phyloP scores from a whole-genome alignment of 2,113 vertebrate species.

The Ancistrus triradiatus region DNA sequence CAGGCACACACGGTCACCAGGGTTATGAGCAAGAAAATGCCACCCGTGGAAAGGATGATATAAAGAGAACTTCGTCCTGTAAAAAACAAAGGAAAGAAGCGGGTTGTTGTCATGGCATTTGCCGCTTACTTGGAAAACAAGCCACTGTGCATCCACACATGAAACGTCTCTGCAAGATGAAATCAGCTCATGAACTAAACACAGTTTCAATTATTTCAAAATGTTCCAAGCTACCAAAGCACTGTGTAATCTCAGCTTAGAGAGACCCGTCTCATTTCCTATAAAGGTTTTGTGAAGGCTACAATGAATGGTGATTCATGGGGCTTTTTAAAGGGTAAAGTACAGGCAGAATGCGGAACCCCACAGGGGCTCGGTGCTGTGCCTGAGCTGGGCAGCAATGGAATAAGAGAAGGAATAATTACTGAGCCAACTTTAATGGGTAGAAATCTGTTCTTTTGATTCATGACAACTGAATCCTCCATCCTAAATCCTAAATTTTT shows the following conservation, averaged over 20 bases:
- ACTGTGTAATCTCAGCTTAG: too few relatives aligned
- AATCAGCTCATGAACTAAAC: background rate
- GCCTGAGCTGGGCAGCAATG: conserved; percentile 23
- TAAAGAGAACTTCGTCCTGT: conserved; percentile 95
- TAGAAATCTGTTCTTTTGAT: conserved; percentile 43
- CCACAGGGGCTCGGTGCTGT: conserved; percentile 14
- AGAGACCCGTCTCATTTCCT: background rate
- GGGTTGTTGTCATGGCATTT: conserved; percentile 20
- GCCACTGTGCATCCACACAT: background rate
- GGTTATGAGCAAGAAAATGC: conserved; percentile 97
- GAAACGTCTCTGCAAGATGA: background rate
- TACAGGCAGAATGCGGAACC: conserved; percentile 22
- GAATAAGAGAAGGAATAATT: conserved; percentile 34
- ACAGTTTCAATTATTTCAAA: too few relatives aligned
- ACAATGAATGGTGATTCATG: conserved; percentile 7
- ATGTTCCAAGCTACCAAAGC: too few relatives aligned
- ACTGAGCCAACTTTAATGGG: conserved; percentile 46
- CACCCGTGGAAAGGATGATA: conserved; percentile 94
- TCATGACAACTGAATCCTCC: too few relatives aligned
- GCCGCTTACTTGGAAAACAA: background rate
- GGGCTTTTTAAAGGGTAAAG: conserved; percentile 30
- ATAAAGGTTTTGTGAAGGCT: conserved; percentile 25
- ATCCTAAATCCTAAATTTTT: too few relatives aligned
- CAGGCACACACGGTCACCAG: conserved; percentile 98
- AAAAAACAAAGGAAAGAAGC: conserved; percentile 16